Evolutionary conservation across 2,797 vertebrate genomes (phyloP).

Genomic region (Micrastur ruficollis): DNA sequence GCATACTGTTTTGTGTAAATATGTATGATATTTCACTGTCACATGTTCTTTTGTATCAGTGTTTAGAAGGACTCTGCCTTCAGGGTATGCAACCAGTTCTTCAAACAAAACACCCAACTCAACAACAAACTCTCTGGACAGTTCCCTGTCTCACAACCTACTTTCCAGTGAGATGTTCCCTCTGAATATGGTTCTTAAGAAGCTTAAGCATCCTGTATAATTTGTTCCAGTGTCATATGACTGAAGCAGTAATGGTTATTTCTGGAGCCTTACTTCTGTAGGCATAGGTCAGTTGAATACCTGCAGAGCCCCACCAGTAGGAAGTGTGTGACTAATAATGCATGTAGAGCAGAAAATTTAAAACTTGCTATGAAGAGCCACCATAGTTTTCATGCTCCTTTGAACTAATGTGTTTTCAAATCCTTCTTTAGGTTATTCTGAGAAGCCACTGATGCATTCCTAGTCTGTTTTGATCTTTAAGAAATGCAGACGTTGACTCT

Average conservation of each 20-base stretch:
- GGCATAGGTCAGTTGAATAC: background rate
- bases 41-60: background rate
- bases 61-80: background rate
- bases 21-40: background rate
- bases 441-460: constrained; percentile 53
- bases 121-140: background rate
- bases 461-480: constrained; percentile 51
- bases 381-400: background rate
- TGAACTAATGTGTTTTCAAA: background rate
- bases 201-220: background rate
- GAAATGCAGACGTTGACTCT: constrained; percentile 57
- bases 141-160: background rate
- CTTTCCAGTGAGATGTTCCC: background rate
- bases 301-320: background rate
- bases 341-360: background rate
- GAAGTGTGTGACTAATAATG: background rate
- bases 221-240: background rate
- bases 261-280: background rate
- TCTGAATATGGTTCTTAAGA: background rate
- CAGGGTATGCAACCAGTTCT: background rate
- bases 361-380: background rate
- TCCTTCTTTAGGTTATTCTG: constrained; percentile 28
- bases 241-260: background rate
- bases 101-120: background rate
- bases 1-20: background rate